Base-by-base conservation (phyloP, 2,113 vertebrate species). In the Suncus etruscus region DNA sequence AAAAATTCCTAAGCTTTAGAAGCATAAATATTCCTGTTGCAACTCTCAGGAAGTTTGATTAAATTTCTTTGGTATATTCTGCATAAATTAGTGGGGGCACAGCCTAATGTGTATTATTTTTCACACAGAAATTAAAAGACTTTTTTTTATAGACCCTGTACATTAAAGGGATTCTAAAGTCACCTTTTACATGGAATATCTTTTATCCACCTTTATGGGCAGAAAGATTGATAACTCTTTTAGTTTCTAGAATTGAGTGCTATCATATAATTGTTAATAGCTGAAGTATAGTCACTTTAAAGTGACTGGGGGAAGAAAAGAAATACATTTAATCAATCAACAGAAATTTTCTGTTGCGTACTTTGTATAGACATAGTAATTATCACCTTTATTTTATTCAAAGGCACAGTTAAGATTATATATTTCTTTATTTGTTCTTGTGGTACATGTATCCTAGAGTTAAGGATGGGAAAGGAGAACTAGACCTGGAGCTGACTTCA, bases 41-140 rank as follows among this genome's bases (percentile, higher is more conserved):
- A 39, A 39, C 39, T 39, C 39, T 39, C 9, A n/a, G 0, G 70
- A 72, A 63, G 6, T 20, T 66, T 80, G 78, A 12, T 25, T 73
- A 3, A 4, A 32, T 1, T 66, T 77, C 22, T 47, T 14, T 24
- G 47, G 12, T 16, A 58, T 58, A 32, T 39, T 87, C 61, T 65
- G 29, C 2, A 11, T 22, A 69, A 0, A 3, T 20, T 16, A 32
- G 8, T 29, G 32, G 11, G 6, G 16, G 8, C 22, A 63, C 48
- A 48, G 72, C 61, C 39, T 8, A 27, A 58, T 0, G 0, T 0
- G 0, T 77, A n/a, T 50, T 6, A n/a, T n/a, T 22, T 39, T 29
- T 69, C 9, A 29, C 1, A 69, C 54, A 18, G 39, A 48, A 24
- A 58, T 15, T 9, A 29, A 25, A 4, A 0, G 11, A 76, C 8